Evolutionary conservation across 2,888 invertebrate species (phyloP).

Genomic region (Torymus aiolomorphi): DNA sequence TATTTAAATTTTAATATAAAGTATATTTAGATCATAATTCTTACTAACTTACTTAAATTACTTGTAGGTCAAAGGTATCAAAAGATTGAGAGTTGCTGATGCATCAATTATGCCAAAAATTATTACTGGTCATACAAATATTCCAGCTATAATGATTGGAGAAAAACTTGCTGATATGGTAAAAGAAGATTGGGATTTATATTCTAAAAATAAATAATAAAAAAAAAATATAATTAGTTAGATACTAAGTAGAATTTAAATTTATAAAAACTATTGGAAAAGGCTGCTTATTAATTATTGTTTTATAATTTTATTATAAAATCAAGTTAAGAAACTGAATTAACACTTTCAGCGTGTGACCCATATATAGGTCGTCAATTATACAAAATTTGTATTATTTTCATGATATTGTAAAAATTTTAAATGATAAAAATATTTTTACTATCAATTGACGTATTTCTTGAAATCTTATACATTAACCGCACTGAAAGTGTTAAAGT

Average conservation of each 20-base stretch:
- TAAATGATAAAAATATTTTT: too few relatives aligned
- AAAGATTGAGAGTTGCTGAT: slow-evolving; percentile 80
- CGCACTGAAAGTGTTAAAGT: too few relatives aligned
- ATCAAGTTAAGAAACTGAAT: too few relatives aligned
- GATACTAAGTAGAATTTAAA: neutral
- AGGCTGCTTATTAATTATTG: too few relatives aligned
- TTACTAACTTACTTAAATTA: slow-evolving; percentile 1
- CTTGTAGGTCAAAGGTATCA: slow-evolving; percentile 75
- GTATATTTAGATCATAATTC: neutral
- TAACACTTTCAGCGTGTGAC: too few relatives aligned
- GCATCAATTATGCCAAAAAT: slow-evolving; percentile 82
- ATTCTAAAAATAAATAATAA: neutral
- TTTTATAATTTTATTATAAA: too few relatives aligned
- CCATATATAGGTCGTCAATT: too few relatives aligned
- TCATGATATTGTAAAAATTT: too few relatives aligned
- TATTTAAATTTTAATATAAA: neutral
- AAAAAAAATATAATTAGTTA: neutral
- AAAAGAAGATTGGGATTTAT: slow-evolving; percentile 77
- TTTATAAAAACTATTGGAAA: too few relatives aligned
- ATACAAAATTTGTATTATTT: too few relatives aligned
- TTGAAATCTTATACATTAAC: too few relatives aligned
- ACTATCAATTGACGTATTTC: too few relatives aligned
- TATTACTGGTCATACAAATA: slow-evolving; percentile 81
- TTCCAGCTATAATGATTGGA: slow-evolving; percentile 82
- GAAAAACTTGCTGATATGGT: slow-evolving; percentile 83